Evolutionary conservation across 2,888 invertebrate species (phyloP).

Genomic region (Gnatocerus cornutus): DNA sequence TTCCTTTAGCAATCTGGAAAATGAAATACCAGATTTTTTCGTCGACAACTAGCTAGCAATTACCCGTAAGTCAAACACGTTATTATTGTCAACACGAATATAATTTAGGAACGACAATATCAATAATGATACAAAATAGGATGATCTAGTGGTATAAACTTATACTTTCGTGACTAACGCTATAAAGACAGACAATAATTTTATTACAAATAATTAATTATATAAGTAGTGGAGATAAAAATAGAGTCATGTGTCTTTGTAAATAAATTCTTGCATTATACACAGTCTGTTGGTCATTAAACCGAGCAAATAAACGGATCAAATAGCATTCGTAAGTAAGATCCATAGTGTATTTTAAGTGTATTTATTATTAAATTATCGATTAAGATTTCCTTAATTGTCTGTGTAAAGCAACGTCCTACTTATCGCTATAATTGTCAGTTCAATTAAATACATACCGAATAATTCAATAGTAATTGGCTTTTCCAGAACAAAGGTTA

Average conservation of each 20-base stretch:
- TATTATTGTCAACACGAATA: conserved; percentile 7
- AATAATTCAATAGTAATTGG: conserved; percentile 19
- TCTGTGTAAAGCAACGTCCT: neutral
- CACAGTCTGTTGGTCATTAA: neutral
- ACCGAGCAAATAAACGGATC: neutral
- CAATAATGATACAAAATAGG: neutral
- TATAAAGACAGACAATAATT: conserved; percentile 11
- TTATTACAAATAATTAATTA: conserved; percentile 19
- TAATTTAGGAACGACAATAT: neutral
- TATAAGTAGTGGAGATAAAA: conserved; percentile 3
- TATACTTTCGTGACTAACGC: conserved; percentile 1
- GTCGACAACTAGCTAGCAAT: neutral
- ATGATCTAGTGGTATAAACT: neutral
- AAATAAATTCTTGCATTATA: neutral
- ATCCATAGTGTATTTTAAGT: neutral
- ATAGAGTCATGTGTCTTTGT: conserved; percentile 1
- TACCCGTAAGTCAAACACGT: neutral
- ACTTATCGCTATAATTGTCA: conserved; percentile 17
- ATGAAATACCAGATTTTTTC: neutral
- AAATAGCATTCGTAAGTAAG: neutral
- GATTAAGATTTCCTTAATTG: conserved; percentile 14
- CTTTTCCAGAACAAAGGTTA: conserved; percentile 1
- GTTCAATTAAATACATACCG: conserved; percentile 20
- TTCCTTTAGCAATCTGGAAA: neutral
- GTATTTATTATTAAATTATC: conserved; percentile 16